phyloP scores from a whole-genome alignment of 2,888 invertebrate species.

The Dorcus parallelipipedus region DNA sequence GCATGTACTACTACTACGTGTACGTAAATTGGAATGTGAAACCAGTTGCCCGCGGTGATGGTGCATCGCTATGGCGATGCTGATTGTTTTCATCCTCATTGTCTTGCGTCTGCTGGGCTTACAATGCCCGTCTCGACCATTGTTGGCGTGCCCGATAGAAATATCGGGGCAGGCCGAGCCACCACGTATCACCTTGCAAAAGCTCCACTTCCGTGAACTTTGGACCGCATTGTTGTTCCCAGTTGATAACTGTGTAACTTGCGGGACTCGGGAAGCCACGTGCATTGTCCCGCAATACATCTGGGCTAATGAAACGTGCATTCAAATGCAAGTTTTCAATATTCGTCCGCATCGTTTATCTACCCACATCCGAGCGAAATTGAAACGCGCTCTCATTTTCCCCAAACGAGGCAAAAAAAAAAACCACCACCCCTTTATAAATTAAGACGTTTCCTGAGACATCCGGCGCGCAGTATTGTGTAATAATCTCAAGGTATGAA shows the following conservation, averaged over 20 bases:
- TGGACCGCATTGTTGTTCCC: constrained; percentile 26
- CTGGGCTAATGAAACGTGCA: too few species aligned
- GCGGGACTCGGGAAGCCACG: constrained; percentile 13
- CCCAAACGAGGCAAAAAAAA: too few species aligned
- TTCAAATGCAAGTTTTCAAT: too few species aligned
- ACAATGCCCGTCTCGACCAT: constrained; percentile 31
- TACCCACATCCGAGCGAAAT: too few species aligned
- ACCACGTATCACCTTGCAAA: constrained; percentile 31
- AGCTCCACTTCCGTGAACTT: constrained; percentile 31
- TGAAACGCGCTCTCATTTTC: too few species aligned
- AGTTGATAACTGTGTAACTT: constrained; percentile 15
- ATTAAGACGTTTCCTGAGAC: background rate
- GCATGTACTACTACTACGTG: constrained; percentile 21
- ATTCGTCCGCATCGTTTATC: too few species aligned
- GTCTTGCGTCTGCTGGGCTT: constrained; percentile 25
- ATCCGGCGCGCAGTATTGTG: constrained; percentile 7
- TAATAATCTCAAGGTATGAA: constrained; percentile 15
- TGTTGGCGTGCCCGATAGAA: constrained; percentile 27
- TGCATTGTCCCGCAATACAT: background rate
- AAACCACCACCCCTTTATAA: background rate
- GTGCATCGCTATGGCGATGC: constrained; percentile 33
- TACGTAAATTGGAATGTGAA: constrained; percentile 10
- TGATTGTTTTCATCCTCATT: constrained; percentile 32
- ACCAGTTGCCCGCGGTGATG: constrained; percentile 31
- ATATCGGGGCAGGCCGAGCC: constrained; percentile 26